Percentiles rank a stretch among this genome's conserved stretches.
These are phyloP conservation scores for Clarias platycephalus DNA, from an alignment of 2,797 vertebrate genomes.

Conservation along the genomic window DNA sequence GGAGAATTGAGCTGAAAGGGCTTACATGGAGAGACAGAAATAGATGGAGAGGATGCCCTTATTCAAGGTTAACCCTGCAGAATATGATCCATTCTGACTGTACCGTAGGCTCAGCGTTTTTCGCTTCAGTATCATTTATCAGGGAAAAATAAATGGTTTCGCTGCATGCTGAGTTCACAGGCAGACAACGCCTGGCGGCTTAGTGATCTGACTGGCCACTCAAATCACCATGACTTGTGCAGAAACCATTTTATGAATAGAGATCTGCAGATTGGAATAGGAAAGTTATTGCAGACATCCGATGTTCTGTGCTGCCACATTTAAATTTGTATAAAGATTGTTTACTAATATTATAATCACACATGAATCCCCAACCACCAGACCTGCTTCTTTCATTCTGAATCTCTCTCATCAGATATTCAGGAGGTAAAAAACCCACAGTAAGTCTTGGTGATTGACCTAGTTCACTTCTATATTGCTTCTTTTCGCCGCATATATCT, in stretches of 20 bases:
- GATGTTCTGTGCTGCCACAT: not conserved
- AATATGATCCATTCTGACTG: slow-evolving; percentile 47
- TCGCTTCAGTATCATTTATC: slow-evolving; percentile 55
- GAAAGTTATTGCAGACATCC: slow-evolving; percentile 28
- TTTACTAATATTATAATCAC: not conserved
- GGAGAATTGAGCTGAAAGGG: slow-evolving; percentile 49
- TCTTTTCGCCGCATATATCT: slow-evolving; percentile 11
- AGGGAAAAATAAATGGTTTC: slow-evolving; percentile 39
- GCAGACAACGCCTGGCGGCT: slow-evolving; percentile 27
- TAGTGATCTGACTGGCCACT: slow-evolving; percentile 7
- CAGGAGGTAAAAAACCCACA: not conserved
- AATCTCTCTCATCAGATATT: not conserved
- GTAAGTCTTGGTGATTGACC: not conserved
- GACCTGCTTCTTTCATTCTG: not conserved
- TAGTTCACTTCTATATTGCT: not conserved
- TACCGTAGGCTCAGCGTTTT: slow-evolving; percentile 57
- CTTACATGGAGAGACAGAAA: slow-evolving; percentile 46
- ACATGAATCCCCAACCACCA: not conserved
- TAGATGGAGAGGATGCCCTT: slow-evolving; percentile 49
- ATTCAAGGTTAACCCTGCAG: slow-evolving; percentile 55
- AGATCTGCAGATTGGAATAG: slow-evolving; percentile 38
- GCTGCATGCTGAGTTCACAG: slow-evolving; percentile 37
- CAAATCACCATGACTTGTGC: slow-evolving; percentile 30
- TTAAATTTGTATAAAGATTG: not conserved
- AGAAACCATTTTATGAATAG: slow-evolving; percentile 24